Base-by-base conservation (phyloP, 2,113 vertebrate genomes). In the Chaetodon auriga region DNA sequence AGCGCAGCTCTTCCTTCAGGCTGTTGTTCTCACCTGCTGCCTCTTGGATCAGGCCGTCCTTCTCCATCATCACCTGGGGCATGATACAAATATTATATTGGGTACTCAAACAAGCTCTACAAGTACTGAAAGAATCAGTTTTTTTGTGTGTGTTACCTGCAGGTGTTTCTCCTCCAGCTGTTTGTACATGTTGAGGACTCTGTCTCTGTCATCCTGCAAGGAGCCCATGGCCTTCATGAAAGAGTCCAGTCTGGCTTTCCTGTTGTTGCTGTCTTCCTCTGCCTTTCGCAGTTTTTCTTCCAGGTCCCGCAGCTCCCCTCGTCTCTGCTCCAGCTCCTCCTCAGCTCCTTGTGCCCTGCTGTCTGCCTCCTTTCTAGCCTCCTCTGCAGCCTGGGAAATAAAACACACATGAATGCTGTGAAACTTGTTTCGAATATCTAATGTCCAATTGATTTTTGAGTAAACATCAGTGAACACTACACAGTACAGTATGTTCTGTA, bases 171-270 rank as follows among this genome's bases (percentile, higher is more conserved):
- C 96, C 86, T 99, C 98, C 57, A 99, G 96, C 83, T 97, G 96
- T 78, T 94, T 97, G 90, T 99, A 99, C 60, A 95, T 96, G 73
- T 87, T 92, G 18, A 99, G 88, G 30, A 99, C 92, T 16, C 95
- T 81, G 86, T 99, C 98, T 68, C 98, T 85, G 88, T 99, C 98
- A 0, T 98, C 96, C 90, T 99, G 98, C 83, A 99, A 83, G 16
- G 98, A 99, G 14, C 96, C 96, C 97, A 99, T 99, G 75, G 97
- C 97, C 73, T 96, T 99, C 30, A 95, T 95, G 61, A 99, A 98
- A 15, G 97, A 96, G 74, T 97, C 96, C 82, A 99, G 93, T 23
- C 94, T 95, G 51, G 96, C 88, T 88, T 96, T 97, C 49, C 95
- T 94, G 79, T 94, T 95, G 73, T 85, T 92, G 84, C 93, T 94